These are phyloP conservation scores for Aptenodytes forsteri DNA, from an alignment of 2,113 vertebrate species.

Conservation along the genomic window DNA sequence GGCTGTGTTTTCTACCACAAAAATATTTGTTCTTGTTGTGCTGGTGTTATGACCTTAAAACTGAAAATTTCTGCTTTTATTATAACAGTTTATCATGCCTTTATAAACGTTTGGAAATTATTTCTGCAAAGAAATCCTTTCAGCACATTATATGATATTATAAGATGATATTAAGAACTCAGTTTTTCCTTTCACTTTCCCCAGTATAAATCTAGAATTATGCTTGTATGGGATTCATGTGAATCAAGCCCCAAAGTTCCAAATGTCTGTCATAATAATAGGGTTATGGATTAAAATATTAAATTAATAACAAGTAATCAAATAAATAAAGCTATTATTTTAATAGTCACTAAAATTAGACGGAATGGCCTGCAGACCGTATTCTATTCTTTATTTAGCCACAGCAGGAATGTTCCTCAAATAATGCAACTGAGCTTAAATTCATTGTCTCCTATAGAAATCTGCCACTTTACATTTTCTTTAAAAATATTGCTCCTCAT, in stretches of 20 bases:
- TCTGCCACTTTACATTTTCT: not conserved
- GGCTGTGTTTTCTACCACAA: not conserved
- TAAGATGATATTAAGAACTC: not conserved
- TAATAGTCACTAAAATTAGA: not conserved
- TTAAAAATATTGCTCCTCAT: not conserved
- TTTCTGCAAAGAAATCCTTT: not conserved
- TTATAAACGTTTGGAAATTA: not conserved
- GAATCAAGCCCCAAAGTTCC: not conserved
- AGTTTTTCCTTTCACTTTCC: not conserved
- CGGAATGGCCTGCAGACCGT: not conserved
- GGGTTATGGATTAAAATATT: not conserved
- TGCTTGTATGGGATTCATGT: not conserved
- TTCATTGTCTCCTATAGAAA: not conserved
- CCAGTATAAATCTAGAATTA: not conserved
- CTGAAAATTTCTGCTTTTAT: not conserved
- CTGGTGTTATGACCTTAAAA: not conserved
- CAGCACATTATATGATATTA: not conserved
- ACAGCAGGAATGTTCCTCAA: not conserved
- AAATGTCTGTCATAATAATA: not conserved
- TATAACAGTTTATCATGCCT: not conserved
- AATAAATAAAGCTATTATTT: not conserved
- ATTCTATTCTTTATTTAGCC: not conserved
- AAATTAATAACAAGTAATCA: not conserved
- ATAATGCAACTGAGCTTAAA: not conserved
- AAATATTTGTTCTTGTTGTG: not conserved